phyloP scores from a whole-genome alignment of 2,797 vertebrate genomes.

The Monodelphis domestica region DNA sequence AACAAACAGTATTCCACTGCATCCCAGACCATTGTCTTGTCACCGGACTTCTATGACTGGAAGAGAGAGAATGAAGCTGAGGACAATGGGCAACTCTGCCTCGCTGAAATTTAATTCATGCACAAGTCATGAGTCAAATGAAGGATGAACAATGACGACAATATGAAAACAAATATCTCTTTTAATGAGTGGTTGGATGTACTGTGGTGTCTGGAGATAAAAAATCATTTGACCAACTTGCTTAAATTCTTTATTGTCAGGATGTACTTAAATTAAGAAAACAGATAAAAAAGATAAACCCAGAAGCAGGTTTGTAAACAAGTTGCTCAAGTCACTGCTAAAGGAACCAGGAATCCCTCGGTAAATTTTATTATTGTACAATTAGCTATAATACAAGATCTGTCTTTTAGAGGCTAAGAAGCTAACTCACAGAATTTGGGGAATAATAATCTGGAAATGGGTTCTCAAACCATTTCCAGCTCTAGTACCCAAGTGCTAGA shows the following conservation, averaged over 20 bases:
- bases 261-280: background rate
- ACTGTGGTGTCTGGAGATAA: background rate
- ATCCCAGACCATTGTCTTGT: too few relatives aligned
- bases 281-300: constrained; percentile 16
- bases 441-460: background rate
- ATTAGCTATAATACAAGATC: background rate
- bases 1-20: background rate
- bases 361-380: background rate
- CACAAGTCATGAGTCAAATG: too few relatives aligned
- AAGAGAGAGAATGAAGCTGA: too few relatives aligned
- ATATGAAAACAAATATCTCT: background rate
- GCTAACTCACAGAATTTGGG: background rate
- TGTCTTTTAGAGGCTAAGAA: background rate
- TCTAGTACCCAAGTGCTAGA: background rate
- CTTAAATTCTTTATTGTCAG: background rate
- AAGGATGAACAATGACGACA: too few relatives aligned
- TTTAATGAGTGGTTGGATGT: background rate
- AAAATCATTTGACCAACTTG: constrained; percentile 22
- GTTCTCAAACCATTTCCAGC: background rate
- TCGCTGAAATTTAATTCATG: too few relatives aligned
- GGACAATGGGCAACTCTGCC: too few relatives aligned
- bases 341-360: background rate
- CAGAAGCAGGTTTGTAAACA: background rate
- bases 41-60: too few relatives aligned
- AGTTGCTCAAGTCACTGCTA: background rate